These are phyloP conservation scores for Theretra japonica DNA, from an alignment of 2,888 invertebrate species.

Conservation along the genomic window DNA sequence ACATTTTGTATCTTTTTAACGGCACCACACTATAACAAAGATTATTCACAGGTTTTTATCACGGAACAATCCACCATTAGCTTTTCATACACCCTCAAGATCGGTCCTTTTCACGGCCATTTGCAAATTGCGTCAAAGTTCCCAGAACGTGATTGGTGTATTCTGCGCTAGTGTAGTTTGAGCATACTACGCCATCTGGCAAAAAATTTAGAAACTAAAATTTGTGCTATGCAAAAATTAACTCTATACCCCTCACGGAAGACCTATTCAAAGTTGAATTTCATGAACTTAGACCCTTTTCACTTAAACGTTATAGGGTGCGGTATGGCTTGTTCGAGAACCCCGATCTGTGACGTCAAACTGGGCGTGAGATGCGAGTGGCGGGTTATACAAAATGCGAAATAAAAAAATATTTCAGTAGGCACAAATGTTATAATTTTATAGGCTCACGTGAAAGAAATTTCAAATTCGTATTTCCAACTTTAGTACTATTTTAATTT, in stretches of 20 bases:
- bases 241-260: constrained; percentile 36
- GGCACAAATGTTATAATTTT: background rate
- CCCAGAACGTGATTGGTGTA: constrained; percentile 77
- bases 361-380: constrained; percentile 78
- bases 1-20: constrained; percentile 78
- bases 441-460: background rate
- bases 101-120: constrained; percentile 84
- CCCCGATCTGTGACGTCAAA: constrained; percentile 84
- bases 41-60: constrained; percentile 75
- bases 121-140: constrained; percentile 85
- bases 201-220: constrained; percentile 51
- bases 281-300: constrained; percentile 55
- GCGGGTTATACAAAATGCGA: constrained; percentile 51
- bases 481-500: no score
- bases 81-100: constrained; percentile 80
- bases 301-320: constrained; percentile 67
- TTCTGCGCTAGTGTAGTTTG: constrained; percentile 72
- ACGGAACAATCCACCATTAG: constrained; percentile 79
- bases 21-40: constrained; percentile 77
- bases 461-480: background rate
- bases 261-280: constrained; percentile 36
- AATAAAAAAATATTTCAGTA: background rate
- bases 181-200: constrained; percentile 61
- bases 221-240: constrained; percentile 43
- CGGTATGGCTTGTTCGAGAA: constrained; percentile 77